Percentiles rank a stretch among this genome's conserved stretches.
These are phyloP conservation scores for Barnardius zonarius DNA, from an alignment of 2,113 vertebrate genomes.

Conservation along the genomic window DNA sequence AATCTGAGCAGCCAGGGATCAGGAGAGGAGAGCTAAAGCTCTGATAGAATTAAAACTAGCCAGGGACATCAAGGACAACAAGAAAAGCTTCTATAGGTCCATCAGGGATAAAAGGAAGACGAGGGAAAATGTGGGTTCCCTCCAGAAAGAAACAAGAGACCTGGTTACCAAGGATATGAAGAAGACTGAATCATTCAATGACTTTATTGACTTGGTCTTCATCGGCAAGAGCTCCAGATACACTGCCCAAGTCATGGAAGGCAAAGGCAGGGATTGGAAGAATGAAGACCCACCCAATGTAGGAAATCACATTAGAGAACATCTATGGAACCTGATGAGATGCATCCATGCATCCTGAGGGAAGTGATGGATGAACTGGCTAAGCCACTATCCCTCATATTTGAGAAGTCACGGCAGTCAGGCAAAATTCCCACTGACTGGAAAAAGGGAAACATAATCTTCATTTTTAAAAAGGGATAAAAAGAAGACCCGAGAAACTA, in stretches of 20 bases:
- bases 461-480: background rate
- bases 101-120: background rate
- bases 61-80: background rate
- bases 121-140: background rate
- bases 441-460: background rate
- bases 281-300: background rate
- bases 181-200: background rate
- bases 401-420: background rate
- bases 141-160: background rate
- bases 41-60: background rate
- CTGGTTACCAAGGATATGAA: background rate
- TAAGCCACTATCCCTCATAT: background rate
- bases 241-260: background rate
- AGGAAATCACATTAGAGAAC: background rate
- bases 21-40: background rate
- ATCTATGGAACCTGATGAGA: background rate
- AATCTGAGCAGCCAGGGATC: background rate
- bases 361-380: background rate
- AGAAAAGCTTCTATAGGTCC: background rate
- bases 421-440: background rate
- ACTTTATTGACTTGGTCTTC: background rate
- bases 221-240: background rate
- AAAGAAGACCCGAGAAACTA: background rate
- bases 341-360: background rate
- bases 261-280: background rate